phyloP scores from a whole-genome alignment of 2,888 invertebrate genomes.

The Phengaris alcon region DNA sequence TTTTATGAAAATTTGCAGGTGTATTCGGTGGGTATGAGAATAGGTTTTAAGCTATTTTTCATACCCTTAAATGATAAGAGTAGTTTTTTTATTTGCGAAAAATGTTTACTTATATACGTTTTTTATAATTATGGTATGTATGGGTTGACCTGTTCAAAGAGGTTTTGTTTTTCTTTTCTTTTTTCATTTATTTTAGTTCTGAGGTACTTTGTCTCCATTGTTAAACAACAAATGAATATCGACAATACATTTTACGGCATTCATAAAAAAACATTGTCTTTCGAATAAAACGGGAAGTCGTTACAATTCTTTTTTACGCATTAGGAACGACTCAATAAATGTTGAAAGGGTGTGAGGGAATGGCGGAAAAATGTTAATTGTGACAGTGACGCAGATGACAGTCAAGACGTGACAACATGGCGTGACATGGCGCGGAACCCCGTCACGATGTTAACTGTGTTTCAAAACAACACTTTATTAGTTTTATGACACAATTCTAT shows the following conservation, averaged over 20 bases:
- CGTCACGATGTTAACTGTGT: not conserved
- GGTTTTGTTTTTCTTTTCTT: no score
- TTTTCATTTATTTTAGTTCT: not conserved
- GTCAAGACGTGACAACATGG: not conserved
- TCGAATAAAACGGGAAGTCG: not conserved
- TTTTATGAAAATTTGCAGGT: no score
- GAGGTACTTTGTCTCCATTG: not conserved
- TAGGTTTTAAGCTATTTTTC: no score
- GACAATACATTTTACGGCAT: slow-evolving; percentile 8
- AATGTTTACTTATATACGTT: no score
- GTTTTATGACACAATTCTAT: not conserved
- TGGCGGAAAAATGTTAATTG: slow-evolving; percentile 15
- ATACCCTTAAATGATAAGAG: no score
- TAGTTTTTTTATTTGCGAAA: no score
- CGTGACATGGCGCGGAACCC: slow-evolving; percentile 12
- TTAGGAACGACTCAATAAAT: not conserved
- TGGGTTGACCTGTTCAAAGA: no score
- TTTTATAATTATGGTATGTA: no score
- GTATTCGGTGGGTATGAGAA: no score
- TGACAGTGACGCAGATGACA: slow-evolving; percentile 22
- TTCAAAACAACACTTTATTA: not conserved
- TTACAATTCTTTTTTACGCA: not conserved
- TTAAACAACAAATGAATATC: not conserved
- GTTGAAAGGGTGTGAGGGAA: not conserved
- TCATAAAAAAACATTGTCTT: slow-evolving; percentile 15